A percentile compares a stretch with the other conserved stretches of the same genome.
Conservation (phyloP, 2,797 vertebrate species). For the Crax fasciolata region DNA sequence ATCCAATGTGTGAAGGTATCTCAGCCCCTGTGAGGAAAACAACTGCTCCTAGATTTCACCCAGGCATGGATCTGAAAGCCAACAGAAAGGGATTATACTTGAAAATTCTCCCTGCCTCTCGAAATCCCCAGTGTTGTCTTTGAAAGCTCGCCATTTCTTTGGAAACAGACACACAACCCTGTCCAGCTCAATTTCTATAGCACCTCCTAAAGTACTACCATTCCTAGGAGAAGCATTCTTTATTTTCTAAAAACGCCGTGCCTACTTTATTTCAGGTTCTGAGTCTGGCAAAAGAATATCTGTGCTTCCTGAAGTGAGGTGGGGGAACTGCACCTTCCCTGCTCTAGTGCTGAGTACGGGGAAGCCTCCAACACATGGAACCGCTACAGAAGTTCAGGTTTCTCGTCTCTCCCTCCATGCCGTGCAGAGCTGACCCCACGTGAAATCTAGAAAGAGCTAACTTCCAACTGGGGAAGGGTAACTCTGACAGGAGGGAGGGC, state of each 20-base stretch:
- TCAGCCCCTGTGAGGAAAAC: background rate
- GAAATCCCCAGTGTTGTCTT: background rate
- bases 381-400: background rate
- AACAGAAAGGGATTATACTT: background rate
- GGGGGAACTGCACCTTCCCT: background rate
- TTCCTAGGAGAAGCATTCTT: background rate
- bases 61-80: background rate
- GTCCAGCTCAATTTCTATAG: background rate
- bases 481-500: conserved; percentile 18
- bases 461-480: background rate
- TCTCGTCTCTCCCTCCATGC: background rate
- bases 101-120: background rate
- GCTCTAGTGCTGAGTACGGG: accelerated
- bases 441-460: conserved; percentile 10
- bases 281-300: background rate
- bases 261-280: background rate
- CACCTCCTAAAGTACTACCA: background rate
- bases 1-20: background rate
- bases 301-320: accelerated
- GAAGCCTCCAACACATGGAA: background rate
- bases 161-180: background rate
- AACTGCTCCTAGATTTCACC: conserved; percentile 10
- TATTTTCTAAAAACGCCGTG: background rate
- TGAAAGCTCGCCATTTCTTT: conserved; percentile 1
- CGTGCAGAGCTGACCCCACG: background rate